Base-by-base conservation (phyloP, 2,113 vertebrate species). In the Cricetomys ansorgei region DNA sequence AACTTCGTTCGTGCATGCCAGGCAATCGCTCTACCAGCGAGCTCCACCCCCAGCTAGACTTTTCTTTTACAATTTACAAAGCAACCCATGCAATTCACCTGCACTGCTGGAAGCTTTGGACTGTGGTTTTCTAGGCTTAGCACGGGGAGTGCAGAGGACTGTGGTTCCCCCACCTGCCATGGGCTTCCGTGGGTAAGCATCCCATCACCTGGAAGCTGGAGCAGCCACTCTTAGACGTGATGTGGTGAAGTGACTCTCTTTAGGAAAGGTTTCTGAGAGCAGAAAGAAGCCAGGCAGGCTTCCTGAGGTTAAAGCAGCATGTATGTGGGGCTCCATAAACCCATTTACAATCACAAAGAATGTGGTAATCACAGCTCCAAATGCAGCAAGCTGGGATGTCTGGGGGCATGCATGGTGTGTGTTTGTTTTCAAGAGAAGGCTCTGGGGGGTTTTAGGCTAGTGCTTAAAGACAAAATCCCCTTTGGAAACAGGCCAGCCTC, bases 401-500 rank as follows among this genome's bases (percentile, higher is more conserved):
- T 92, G 87, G 4, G 48, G 7, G 31, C 19, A 12, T 3, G 80
- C 94, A 37, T 57, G 76, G 75, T 59, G 11, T 72, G 8, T 95
- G 94, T 95, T 83, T 97, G 94, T 95, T 94, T 96, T 90, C 96
- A 88, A 55, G 59, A 88, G 86, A 88, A 88, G 67, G 53, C 55
- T 83, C 50, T 1, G 64, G 77, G 40, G 73, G 17, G 81, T 94
- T 88, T 90, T 94, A 88, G 94, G 94, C 95, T 64, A 6, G 79
- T 95, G 93, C 97, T 91, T 92, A 95, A 93, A 95, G 93, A 95
- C 96, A 95, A 95, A 97, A 96, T 96, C 98, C 81, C 59, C 92
- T 91, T 97, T 97, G 97, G 97, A 98, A 91, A 95, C 4, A 59
- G 94, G 89, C 98, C 98, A 98, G 96, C 0, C 31, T 67, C 95